phyloP scores from a whole-genome alignment of 2,113 vertebrate genomes.

The Tricholaema leucomelas region DNA sequence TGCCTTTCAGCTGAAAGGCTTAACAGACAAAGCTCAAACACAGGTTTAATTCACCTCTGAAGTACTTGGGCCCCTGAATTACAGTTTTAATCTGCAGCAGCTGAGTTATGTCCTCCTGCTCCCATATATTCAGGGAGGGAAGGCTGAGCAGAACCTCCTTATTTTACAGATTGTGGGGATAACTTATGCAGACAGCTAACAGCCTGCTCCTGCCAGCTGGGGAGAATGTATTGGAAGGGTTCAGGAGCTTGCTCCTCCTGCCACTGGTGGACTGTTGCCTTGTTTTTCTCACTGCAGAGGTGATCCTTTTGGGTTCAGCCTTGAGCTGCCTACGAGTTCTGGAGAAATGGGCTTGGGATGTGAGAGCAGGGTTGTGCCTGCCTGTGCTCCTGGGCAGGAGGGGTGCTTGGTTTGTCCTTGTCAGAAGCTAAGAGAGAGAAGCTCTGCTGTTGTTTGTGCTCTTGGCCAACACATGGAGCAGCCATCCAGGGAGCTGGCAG shows the following conservation, averaged over 20 bases:
- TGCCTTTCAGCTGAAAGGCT: slow-evolving; percentile 24
- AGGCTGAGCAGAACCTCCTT: not conserved
- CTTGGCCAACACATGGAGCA: not conserved
- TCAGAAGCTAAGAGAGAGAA: not conserved
- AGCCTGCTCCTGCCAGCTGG: not conserved
- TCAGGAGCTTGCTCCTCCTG: not conserved
- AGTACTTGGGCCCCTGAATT: slow-evolving; percentile 39
- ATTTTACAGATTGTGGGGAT: not conserved
- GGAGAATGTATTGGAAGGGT: slow-evolving; percentile 16
- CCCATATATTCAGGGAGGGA: slow-evolving; percentile 4
- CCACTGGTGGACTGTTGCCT: not conserved
- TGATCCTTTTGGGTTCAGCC: not conserved
- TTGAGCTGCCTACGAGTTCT: not conserved
- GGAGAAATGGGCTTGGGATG: not conserved
- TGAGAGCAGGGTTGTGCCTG: not conserved
- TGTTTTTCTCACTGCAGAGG: not conserved
- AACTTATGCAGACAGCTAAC: slow-evolving; percentile 40
- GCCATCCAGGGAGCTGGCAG: not conserved
- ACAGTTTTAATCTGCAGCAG: slow-evolving; percentile 45
- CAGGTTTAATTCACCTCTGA: slow-evolving; percentile 41
- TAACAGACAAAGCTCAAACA: slow-evolving; percentile 35
- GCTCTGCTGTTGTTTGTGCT: not conserved
- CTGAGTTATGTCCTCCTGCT: slow-evolving; percentile 36
- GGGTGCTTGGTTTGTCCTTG: not conserved
- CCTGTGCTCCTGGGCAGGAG: not conserved